Evolutionary conservation across 2,113 vertebrate species (phyloP).

Genomic region (Zosterops pallidus): DNA sequence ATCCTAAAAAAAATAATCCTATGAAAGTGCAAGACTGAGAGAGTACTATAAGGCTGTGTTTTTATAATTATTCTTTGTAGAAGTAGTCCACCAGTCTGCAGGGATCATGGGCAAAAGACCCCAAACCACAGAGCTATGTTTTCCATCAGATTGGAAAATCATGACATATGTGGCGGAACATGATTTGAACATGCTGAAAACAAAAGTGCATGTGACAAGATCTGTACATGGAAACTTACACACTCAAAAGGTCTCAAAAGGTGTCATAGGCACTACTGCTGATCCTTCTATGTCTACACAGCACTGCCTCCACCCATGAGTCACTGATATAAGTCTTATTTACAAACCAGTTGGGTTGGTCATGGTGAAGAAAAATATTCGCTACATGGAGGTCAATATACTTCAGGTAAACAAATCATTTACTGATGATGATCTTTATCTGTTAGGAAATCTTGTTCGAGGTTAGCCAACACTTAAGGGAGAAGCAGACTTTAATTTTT

Average conservation of each 20-base stretch:
- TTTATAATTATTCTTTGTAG: neutral
- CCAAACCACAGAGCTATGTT: neutral
- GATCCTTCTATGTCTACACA: neutral
- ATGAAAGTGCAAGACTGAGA: neutral
- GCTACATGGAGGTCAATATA: neutral
- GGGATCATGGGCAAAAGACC: neutral
- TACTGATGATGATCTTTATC: neutral
- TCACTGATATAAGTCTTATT: neutral
- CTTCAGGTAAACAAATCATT: neutral
- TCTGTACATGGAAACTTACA: neutral
- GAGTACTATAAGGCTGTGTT: neutral
- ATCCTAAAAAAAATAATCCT: neutral
- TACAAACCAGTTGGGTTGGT: neutral
- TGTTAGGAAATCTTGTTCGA: neutral
- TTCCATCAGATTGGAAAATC: neutral
- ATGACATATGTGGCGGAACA: fast-evolving
- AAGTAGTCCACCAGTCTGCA: neutral
- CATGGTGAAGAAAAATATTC: neutral
- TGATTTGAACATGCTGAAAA: neutral
- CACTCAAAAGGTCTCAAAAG: neutral
- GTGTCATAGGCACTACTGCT: neutral
- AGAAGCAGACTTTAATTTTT: neutral
- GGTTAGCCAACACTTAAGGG: neutral
- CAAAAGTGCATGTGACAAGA: neutral
- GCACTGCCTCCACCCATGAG: neutral